These are phyloP conservation scores for Folsomia manolachei DNA, from an alignment of 2,888 invertebrate genomes.

Conservation along the genomic window DNA sequence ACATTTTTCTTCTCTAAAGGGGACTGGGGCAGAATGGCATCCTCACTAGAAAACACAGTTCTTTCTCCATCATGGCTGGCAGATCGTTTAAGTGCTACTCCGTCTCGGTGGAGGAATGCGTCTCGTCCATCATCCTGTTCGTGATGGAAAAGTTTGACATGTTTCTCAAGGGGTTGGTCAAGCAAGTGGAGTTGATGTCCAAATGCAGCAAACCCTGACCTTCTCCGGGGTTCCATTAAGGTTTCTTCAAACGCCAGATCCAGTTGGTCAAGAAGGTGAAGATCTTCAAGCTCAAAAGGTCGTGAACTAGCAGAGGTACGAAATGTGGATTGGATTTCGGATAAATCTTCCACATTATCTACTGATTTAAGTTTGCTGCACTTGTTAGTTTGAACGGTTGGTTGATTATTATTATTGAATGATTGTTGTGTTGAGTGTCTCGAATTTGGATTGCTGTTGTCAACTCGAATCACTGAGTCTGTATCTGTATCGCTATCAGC, in stretches of 20 bases:
- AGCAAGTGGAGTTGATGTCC: conserved; percentile 40
- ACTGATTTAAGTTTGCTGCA: conserved; percentile 25
- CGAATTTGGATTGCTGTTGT: conserved; percentile 27
- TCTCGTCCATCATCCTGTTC: neutral
- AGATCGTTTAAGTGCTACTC: neutral
- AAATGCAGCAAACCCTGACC: conserved; percentile 33
- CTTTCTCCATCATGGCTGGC: conserved; percentile 15
- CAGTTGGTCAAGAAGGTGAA: conserved; percentile 49
- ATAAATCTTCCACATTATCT: conserved; percentile 36
- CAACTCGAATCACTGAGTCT: conserved; percentile 50
- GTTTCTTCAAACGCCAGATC: conserved; percentile 50
- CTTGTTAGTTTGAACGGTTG: neutral
- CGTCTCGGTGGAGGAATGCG: neutral
- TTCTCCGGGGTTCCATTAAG: conserved; percentile 40
- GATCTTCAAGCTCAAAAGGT: conserved; percentile 50
- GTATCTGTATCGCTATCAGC: conserved; percentile 51
- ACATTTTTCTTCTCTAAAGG: conserved; percentile 14
- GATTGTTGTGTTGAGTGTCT: conserved; percentile 9
- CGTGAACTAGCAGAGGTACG: conserved; percentile 47
- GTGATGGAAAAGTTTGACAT: neutral
- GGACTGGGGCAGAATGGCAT: neutral
- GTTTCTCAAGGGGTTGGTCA: conserved; percentile 32
- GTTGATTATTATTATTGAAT: conserved; percentile 12
- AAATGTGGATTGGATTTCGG: conserved; percentile 37
- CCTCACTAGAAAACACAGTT: neutral